Evolutionary conservation across 1,140 invertebrate genomes (phyloP), one percentile per base, ranked within the genome.

Genomic region (Neotoxoptera formosana): DNA sequence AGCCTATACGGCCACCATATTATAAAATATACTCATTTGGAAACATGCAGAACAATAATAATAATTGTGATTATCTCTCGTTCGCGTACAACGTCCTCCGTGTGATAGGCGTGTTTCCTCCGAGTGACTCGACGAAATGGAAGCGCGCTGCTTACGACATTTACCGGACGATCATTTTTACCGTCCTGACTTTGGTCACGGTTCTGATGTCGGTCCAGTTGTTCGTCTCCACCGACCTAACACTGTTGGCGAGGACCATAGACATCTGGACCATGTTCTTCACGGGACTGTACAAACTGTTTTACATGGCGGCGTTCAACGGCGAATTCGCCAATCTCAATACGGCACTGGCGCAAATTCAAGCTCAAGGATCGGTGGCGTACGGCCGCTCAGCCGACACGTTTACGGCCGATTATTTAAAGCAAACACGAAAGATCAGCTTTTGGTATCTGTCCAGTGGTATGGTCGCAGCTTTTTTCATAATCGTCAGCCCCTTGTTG

Each of bases 211-310:
- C 9, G 21, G 30, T 53, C 6, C 91, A 93, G 45, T 53, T 93
- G 48, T 14, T 56, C 0, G 51, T 45, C 7, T 34, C 91, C 7
- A 45, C 91, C 30, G 76, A 84, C 17, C 14, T 93, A 7, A 51
- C 34, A 2, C 7, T 45, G 14, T 56, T 93, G 81, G 48, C 91
- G 0, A 21, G 48, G 25, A 93, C 81, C 48, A 84, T 93, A 20
- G 91, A 93, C 34, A 93, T 93, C 7, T 93, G 91, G 81, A 86
- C 91, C 20, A 93, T 93, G 91, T 41, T 53, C 34, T 8, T 86
- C 7, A 41, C 91, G 2, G 91, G 91, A 0, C 0, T 93, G 2
- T 91, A 81, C 30, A 91, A 91, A 36, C 83, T 67, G 76, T 11
- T 23, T 48, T 91, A 23, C 6, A 81, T 91, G 67, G 25, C 47